Conservation (phyloP, 1,140 invertebrate species). For the Macrocentrus cingulum region DNA sequence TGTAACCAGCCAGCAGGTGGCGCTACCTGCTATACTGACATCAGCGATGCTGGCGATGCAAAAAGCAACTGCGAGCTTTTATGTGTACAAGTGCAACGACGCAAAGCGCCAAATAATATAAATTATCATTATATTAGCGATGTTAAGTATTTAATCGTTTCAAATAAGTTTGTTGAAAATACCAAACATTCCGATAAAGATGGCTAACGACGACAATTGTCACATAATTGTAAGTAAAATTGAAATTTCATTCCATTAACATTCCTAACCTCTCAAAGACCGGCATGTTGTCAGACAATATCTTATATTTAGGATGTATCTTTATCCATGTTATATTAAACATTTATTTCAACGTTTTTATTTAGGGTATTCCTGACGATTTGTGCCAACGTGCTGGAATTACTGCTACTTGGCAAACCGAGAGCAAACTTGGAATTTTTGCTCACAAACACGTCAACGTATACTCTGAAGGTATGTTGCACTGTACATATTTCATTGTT, state of each 20-base stretch:
- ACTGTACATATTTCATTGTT: conserved; percentile 3
- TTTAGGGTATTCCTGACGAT: conserved; percentile 60
- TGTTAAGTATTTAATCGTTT: too few relatives aligned
- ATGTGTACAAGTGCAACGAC: too few relatives aligned
- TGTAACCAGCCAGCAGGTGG: too few relatives aligned
- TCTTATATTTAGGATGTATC: neutral
- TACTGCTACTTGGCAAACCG: conserved; percentile 57
- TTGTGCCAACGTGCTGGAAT: conserved; percentile 58
- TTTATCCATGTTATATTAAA: neutral
- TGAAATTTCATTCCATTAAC: neutral
- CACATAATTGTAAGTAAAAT: conserved; percentile 43
- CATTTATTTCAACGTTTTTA: conserved; percentile 27
- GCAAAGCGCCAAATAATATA: too few relatives aligned
- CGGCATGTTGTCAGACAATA: neutral
- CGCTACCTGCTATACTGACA: too few relatives aligned
- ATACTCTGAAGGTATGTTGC: conserved; percentile 41
- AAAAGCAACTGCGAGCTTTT: too few relatives aligned
- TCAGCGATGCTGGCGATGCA: too few relatives aligned
- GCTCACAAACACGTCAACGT: conserved; percentile 51
- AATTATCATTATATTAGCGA: too few relatives aligned
- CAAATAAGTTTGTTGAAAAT: conserved; percentile 2
- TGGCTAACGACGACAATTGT: conserved; percentile 43
- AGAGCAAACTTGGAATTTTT: conserved; percentile 60
- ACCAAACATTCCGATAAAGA: conserved; percentile 16
- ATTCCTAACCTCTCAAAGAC: conserved; percentile 9